Percentiles rank a stretch among this genome's conserved stretches.
phyloP scores from a whole-genome alignment of 2,888 invertebrate genomes.

The Drosophila ustulata region DNA sequence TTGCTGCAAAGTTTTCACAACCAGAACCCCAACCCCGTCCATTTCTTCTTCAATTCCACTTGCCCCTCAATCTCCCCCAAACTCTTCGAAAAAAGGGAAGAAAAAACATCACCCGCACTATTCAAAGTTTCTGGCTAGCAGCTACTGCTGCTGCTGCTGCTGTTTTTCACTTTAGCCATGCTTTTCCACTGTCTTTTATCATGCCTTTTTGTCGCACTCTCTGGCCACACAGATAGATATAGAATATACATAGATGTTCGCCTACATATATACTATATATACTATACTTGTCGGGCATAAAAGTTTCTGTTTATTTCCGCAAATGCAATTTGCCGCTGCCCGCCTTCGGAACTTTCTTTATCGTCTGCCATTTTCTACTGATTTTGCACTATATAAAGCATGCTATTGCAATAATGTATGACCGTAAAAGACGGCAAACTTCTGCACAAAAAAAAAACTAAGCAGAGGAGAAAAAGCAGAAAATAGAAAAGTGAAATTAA shows the following conservation, averaged over 20 bases:
- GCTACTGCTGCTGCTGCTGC: conserved; percentile 26
- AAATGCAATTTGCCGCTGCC: conserved; percentile 75
- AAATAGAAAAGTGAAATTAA: conserved; percentile 73
- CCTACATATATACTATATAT: conserved; percentile 14
- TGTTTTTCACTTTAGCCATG: conserved; percentile 66
- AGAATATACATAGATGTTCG: conserved; percentile 10
- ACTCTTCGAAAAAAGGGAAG: background rate
- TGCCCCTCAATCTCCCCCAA: conserved; percentile 1
- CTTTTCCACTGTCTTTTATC: conserved; percentile 58
- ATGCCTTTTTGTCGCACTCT: conserved; percentile 48
- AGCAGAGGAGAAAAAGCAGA: conserved; percentile 10
- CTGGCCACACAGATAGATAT: conserved; percentile 23
- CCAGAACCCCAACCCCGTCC: conserved; percentile 2
- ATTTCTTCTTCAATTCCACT: conserved; percentile 1
- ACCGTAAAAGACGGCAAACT: conserved; percentile 53
- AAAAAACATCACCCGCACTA: conserved; percentile 54
- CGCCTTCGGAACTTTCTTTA: conserved; percentile 62
- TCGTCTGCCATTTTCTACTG: conserved; percentile 77
- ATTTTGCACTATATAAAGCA: conserved; percentile 78
- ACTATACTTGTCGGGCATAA: conserved; percentile 52
- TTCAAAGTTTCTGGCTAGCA: conserved; percentile 65
- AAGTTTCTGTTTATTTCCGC: conserved; percentile 79
- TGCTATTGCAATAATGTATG: conserved; percentile 75
- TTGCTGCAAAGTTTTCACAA: conserved; percentile 73
- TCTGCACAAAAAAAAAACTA: conserved; percentile 28